Base-by-base conservation (phyloP, 2,113 vertebrate genomes). In the Talpa occidentalis region DNA sequence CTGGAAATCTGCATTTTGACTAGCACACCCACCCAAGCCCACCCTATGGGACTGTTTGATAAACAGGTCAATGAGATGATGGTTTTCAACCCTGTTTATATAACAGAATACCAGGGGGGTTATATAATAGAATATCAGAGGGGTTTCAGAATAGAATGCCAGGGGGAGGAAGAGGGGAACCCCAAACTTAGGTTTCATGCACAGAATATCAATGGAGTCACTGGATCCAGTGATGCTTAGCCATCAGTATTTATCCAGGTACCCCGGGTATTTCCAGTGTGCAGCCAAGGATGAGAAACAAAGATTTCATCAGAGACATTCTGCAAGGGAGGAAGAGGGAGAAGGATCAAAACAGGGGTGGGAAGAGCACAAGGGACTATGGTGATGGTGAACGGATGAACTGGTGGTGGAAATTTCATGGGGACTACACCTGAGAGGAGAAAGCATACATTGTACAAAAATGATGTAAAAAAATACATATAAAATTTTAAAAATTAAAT, bases 21-120 rank as follows among this genome's bases (percentile, higher is more conserved):
- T 69, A 84, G 15, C 10, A 5, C 21, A 44, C 3, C 15, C n/a
- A 32, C 40, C 14, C n/a, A 49, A 1, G 0, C 1, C 32, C 3
- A 35, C 1, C 17, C 1, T 11, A 32, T 8, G 21, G 52, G 24
- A 24, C 14, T 66, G 49, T 70, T 42, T 90, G 64, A 70, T 5
- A 35, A 62, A 90, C 10, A 93, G 22, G 32, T 66, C 24, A 69
- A 32, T 49, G 85, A 72, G 56, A 67, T 73, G 10, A 42, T 14
- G 22, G 12, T 26, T 83, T 47, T 87, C 49, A 69, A 44, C 4
- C 28, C 28, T 72, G 54, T 32, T 21, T 40, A 26, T n/a, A 74
- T 22, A 15, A 37, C 37, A 44, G 82, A 67, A 73, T 78, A 19
- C 4, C 24, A 4, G 7, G 21, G 42, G 10, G 49, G 16, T 49